A percentile compares a stretch with the other conserved stretches of the same genome.
Evolutionary conservation across 2,797 vertebrate genomes (phyloP).

Genomic region (Smutsia gigantea): DNA sequence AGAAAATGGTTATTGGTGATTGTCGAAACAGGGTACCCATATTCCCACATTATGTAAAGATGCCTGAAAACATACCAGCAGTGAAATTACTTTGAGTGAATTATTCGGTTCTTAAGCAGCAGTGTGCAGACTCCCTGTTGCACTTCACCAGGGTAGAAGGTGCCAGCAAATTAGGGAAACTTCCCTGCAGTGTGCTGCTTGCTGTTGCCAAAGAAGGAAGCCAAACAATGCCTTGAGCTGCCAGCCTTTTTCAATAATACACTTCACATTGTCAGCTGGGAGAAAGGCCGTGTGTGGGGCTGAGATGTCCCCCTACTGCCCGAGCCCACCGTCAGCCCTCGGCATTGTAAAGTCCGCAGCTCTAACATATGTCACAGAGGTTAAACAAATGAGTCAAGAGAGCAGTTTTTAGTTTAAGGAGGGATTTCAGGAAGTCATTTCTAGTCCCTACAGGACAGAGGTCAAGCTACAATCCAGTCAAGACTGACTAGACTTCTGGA

Average conservation of each 20-base stretch:
- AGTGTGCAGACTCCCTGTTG: slow-evolving; percentile 5
- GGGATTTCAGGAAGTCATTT: slow-evolving; percentile 72
- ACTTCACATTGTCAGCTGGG: neutral
- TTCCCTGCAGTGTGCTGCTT: slow-evolving; percentile 60
- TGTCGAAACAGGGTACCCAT: neutral
- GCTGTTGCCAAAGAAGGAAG: slow-evolving; percentile 69
- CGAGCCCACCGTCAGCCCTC: neutral
- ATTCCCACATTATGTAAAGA: neutral
- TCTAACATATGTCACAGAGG: slow-evolving; percentile 46
- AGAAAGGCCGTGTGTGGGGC: neutral
- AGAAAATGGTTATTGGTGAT: neutral
- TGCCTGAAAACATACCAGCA: neutral
- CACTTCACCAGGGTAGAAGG: slow-evolving; percentile 38
- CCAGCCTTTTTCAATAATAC: slow-evolving; percentile 69
- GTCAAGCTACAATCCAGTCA: slow-evolving; percentile 59
- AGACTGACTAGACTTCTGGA: slow-evolving; percentile 68
- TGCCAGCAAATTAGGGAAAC: slow-evolving; percentile 69
- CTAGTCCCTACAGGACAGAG: slow-evolving; percentile 66
- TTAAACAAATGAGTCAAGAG: slow-evolving; percentile 74
- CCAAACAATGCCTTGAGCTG: slow-evolving; percentile 64
- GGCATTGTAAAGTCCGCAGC: neutral
- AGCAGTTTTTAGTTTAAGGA: slow-evolving; percentile 66
- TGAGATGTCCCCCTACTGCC: neutral
- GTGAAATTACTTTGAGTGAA: slow-evolving; percentile 59
- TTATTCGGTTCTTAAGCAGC: slow-evolving; percentile 57